Evolutionary conservation across 2,888 invertebrate genomes (phyloP).

Genomic region (Labia minor): DNA sequence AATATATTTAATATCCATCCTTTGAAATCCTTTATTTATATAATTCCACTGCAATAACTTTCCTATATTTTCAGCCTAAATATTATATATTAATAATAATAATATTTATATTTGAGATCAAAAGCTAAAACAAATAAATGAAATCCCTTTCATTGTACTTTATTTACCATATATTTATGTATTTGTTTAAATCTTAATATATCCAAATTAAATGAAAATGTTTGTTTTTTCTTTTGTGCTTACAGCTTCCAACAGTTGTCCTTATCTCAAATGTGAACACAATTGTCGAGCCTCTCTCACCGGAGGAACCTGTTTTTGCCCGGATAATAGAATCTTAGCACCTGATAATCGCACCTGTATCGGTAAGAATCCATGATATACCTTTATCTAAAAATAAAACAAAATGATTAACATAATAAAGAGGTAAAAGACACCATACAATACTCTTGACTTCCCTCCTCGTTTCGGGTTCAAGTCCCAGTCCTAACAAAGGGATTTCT

Average conservation of each 20-base stretch:
- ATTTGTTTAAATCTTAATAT: neutral
- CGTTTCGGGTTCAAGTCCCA: too few relatives aligned
- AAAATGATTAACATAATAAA: neutral
- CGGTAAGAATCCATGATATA: slow-evolving; percentile 37
- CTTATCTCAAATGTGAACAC: slow-evolving; percentile 76
- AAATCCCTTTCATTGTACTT: neutral
- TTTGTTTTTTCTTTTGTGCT: slow-evolving; percentile 20
- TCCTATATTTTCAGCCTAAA: too few relatives aligned
- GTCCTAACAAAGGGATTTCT: too few relatives aligned
- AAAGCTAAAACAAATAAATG: neutral
- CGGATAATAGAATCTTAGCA: slow-evolving; percentile 70
- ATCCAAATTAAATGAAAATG: slow-evolving; percentile 2
- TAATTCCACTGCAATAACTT: too few relatives aligned
- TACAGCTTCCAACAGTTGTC: slow-evolving; percentile 70
- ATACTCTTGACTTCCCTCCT: too few relatives aligned
- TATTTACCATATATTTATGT: too few relatives aligned
- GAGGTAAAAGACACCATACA: too few relatives aligned
- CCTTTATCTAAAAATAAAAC: neutral
- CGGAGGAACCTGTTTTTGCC: slow-evolving; percentile 86
- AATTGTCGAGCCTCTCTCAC: slow-evolving; percentile 81
- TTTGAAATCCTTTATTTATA: too few relatives aligned
- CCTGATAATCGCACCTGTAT: slow-evolving; percentile 75
- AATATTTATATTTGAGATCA: too few relatives aligned
- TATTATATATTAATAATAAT: too few relatives aligned
- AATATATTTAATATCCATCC: too few relatives aligned